Conservation (phyloP, 2,113 vertebrate species). For the Calonectris borealis region DNA sequence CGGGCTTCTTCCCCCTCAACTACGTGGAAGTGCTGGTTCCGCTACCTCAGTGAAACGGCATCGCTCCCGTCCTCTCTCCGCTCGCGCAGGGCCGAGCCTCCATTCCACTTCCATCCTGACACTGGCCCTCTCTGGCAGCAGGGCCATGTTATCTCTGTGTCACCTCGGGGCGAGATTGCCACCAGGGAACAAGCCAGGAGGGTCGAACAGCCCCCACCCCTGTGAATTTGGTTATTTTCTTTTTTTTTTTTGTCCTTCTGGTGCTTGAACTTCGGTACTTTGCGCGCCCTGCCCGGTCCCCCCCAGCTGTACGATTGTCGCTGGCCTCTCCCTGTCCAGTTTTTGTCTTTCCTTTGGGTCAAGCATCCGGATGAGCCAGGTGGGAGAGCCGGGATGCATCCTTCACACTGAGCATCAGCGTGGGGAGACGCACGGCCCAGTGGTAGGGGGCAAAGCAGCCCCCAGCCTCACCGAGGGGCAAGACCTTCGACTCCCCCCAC, state of each 20-base stretch:
- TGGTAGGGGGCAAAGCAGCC: not conserved
- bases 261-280: slow-evolving; percentile 19
- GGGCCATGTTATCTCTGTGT: not conserved
- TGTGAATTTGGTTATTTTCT: not conserved
- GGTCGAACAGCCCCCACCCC: not conserved
- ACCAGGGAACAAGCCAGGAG: slow-evolving; percentile 44
- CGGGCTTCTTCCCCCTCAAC: slow-evolving; percentile 97
- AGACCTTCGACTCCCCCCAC: not conserved
- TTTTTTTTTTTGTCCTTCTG: not conserved
- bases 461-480: not conserved
- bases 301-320: fast-evolving
- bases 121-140: not conserved
- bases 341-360: not conserved
- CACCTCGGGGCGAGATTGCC: not conserved
- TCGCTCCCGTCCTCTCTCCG: not conserved
- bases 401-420: not conserved
- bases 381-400: not conserved
- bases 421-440: fast-evolving
- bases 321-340: not conserved
- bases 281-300: not conserved
- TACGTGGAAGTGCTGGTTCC: slow-evolving; percentile 95
- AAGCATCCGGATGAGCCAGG: not conserved
- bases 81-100: not conserved
- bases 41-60: slow-evolving; percentile 83
- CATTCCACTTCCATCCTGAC: slow-evolving; percentile 2